Evolutionary conservation across 2,797 vertebrate genomes (phyloP).

Genomic region (Xenentodon cancila): DNA sequence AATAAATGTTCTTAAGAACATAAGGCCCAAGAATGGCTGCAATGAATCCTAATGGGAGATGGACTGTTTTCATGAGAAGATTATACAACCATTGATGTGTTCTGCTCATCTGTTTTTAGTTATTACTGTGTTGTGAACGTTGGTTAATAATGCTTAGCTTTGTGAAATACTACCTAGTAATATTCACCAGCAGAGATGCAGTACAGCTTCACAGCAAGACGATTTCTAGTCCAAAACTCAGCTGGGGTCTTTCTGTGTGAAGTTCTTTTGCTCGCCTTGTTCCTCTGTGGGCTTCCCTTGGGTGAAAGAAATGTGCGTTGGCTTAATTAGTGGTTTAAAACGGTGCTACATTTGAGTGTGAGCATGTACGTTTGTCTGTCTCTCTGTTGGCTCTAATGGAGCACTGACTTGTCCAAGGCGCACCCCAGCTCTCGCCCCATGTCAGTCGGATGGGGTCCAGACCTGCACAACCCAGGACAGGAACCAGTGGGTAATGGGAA

Average conservation of each 20-base stretch:
- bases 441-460: too few species aligned
- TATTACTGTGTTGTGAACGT: not conserved
- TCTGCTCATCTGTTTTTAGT: not conserved
- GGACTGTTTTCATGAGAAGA: conserved; percentile 18
- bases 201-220: too few species aligned
- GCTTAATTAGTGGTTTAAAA: not conserved
- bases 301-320: not conserved
- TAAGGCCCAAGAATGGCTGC: conserved; percentile 36
- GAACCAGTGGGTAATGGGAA: too few species aligned
- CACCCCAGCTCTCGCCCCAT: not conserved
- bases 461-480: too few species aligned
- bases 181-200: too few species aligned
- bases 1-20: conserved; percentile 33
- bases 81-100: not conserved
- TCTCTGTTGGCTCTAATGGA: not conserved
- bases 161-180: too few species aligned
- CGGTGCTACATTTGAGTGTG: too few species aligned
- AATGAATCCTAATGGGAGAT: conserved; percentile 26
- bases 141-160: not conserved
- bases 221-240: too few species aligned
- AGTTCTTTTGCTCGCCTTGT: too few species aligned
- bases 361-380: too few species aligned
- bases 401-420: not conserved
- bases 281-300: not conserved
- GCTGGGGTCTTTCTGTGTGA: too few species aligned